A percentile compares a stretch with the other conserved stretches of the same genome.
Evolutionary conservation across 2,888 invertebrate genomes (phyloP).

Genomic region (Abscondita cerata): DNA sequence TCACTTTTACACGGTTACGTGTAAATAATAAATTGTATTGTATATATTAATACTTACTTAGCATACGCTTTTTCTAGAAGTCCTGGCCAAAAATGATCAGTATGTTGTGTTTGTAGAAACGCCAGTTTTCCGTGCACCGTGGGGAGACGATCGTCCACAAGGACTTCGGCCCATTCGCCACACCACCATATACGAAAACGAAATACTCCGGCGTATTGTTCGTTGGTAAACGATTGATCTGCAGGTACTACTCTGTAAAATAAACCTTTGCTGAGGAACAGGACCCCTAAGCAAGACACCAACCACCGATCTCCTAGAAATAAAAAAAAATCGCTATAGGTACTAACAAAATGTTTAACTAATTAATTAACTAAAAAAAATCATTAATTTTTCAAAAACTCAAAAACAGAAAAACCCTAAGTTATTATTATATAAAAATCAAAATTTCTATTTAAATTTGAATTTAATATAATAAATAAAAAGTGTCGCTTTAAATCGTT

Average conservation of each 20-base stretch:
- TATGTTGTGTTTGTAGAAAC: slow-evolving; percentile 81
- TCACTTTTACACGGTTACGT: not conserved
- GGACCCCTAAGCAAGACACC: slow-evolving; percentile 84
- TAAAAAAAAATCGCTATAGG: not conserved
- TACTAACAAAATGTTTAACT: not conserved
- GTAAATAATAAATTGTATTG: not conserved
- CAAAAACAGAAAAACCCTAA: not conserved
- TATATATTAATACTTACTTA: slow-evolving; percentile 68
- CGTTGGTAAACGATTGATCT: slow-evolving; percentile 79
- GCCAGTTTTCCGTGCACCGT: slow-evolving; percentile 86
- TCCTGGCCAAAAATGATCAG: slow-evolving; percentile 89
- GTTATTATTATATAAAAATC: too few species aligned
- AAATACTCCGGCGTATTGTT: slow-evolving; percentile 79
- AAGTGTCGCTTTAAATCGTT: too few species aligned
- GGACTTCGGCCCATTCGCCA: slow-evolving; percentile 89
- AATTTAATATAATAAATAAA: too few species aligned
- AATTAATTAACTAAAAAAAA: too few species aligned
- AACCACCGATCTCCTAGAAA: slow-evolving; percentile 86
- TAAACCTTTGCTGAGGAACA: slow-evolving; percentile 84
- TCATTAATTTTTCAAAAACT: not conserved
- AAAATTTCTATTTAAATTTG: too few species aligned
- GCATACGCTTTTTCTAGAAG: slow-evolving; percentile 92
- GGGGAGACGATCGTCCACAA: slow-evolving; percentile 89
- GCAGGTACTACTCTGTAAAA: slow-evolving; percentile 92
- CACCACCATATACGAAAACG: slow-evolving; percentile 94